These are phyloP conservation scores for Neria commutata DNA, from an alignment of 2,888 invertebrate species.

Conservation along the genomic window DNA sequence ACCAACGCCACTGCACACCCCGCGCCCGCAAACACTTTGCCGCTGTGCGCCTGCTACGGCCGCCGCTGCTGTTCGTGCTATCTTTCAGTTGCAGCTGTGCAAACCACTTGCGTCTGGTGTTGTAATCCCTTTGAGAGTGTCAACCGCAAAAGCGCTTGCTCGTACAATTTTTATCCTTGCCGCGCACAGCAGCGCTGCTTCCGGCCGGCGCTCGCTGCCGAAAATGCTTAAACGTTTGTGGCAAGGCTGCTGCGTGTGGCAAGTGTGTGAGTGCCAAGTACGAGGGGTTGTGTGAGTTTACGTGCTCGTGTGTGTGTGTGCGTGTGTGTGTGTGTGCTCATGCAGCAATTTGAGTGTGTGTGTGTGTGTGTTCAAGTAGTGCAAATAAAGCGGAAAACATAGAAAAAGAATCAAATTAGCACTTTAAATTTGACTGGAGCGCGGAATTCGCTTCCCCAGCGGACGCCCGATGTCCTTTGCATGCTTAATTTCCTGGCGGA, in stretches of 20 bases:
- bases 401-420: no score
- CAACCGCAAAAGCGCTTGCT: conserved; percentile 19
- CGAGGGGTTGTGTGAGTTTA: not conserved
- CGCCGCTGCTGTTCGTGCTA: conserved; percentile 6
- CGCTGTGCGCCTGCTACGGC: not conserved
- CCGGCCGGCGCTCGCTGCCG: no score
- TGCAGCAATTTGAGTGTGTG: not conserved
- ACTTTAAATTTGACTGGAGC: no score
- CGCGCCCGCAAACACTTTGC: no score
- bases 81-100: conserved; percentile 19
- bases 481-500: no score
- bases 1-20: no score
- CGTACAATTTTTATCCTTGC: not conserved
- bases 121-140: conserved; percentile 24
- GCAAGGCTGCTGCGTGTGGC: not conserved
- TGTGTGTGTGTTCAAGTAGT: not conserved
- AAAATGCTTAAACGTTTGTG: no score
- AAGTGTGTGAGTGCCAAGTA: not conserved
- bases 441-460: no score
- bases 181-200: not conserved
- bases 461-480: no score
- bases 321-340: not conserved
- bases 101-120: conserved; percentile 1
- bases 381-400: no score
- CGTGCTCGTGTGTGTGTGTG: not conserved